Evolutionary conservation across 2,888 invertebrate species (phyloP).

Genomic region (Erebia epiphron): DNA sequence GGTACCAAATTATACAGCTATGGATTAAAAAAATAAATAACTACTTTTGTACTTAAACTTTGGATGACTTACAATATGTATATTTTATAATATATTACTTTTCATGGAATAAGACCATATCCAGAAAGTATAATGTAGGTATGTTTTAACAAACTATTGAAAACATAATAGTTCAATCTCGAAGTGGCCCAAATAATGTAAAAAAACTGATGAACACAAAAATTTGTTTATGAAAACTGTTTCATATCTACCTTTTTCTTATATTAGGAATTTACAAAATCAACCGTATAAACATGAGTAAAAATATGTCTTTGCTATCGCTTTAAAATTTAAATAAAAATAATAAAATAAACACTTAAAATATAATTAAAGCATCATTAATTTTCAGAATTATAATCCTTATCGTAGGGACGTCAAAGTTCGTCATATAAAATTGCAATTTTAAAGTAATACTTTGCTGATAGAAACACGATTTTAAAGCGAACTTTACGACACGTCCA

Average conservation of each 20-base stretch:
- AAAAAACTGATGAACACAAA: too few relatives aligned
- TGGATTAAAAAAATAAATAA: conserved; percentile 4
- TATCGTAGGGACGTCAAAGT: too few relatives aligned
- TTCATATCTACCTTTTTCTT: too few relatives aligned
- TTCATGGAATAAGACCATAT: not conserved
- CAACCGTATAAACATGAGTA: not conserved
- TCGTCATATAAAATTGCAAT: too few relatives aligned
- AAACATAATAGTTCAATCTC: not conserved
- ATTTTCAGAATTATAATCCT: too few relatives aligned
- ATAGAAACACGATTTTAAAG: too few relatives aligned
- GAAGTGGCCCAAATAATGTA: not conserved
- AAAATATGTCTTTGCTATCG: not conserved
- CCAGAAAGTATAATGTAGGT: not conserved
- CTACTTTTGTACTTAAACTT: conserved; percentile 48
- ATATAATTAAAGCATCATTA: conserved; percentile 42
- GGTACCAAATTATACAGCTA: conserved; percentile 1
- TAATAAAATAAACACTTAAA: conserved; percentile 14
- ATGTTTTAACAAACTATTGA: not conserved
- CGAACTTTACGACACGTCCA: too few relatives aligned
- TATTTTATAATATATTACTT: not conserved
- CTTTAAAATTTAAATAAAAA: conserved; percentile 12
- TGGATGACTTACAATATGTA: conserved; percentile 35
- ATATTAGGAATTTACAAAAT: too few relatives aligned
- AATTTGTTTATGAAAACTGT: too few relatives aligned
- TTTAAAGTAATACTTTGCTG: too few relatives aligned